Base-by-base conservation (phyloP, 2,113 vertebrate genomes). In the Nerophis ophidion region DNA sequence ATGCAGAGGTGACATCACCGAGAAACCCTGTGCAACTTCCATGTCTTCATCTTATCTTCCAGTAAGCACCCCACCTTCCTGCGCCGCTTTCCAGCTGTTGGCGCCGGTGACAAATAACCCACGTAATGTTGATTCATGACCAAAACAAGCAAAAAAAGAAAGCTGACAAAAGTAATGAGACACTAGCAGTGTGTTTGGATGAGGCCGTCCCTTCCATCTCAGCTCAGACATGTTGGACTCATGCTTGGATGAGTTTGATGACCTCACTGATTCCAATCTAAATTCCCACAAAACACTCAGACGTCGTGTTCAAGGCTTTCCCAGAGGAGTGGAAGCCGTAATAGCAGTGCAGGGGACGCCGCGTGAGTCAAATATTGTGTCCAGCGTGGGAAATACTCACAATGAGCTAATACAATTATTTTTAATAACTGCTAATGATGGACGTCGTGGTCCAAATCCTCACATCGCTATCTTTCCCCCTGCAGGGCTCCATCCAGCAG, bases 401-500 rank as follows among this genome's bases (percentile, higher is more conserved):
- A 26, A 12, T 3, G 1, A 10, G 13, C 10, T 44, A 44, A 44
- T 44, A 12, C 12, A 44, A 51, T 33, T 1, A 13, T 26, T 33
- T 7, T 19, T 13, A 33, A 51, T 26, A 51, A 51, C 17, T 13
- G 9, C 19, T 33, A 35, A 33, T 8, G 33, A 35, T 4, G 8
- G 51, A 53, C 35, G 33, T 7, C 8, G 26, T 14, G 33, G 6
- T 53, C 42, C 44, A 45, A 16, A 10, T 36, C 16, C 11, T 44
- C 38, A 42, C 11, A 40, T 67, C 17, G 45, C 15, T 69, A 3
- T 70, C 42, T 68, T 66, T 72, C 1, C 4, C 26, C 54, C 52
- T 66, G 2, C 77, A 98, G 96, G 96, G 96, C 26, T 95, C 93
- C 5, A 92, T 99, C 72, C 95, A 97, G 79, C 93, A 95, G 74